phyloP scores from a whole-genome alignment of 2,888 invertebrate genomes.

The Polydrusus pterygomalis region DNA sequence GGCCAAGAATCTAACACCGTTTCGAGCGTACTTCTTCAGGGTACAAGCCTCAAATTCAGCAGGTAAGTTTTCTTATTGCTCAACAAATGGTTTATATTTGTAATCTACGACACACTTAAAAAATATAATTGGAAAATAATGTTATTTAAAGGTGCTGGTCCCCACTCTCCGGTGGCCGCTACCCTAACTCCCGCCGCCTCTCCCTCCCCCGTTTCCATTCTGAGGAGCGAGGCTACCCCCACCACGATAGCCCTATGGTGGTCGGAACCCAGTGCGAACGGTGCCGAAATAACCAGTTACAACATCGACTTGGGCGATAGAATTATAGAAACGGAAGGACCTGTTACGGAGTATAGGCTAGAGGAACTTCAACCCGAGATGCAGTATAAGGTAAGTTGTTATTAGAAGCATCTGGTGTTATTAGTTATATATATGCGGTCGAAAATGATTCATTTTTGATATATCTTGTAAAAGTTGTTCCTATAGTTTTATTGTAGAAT shows the following conservation, averaged over 20 bases:
- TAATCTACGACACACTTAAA: too few species aligned
- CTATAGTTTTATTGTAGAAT: too few species aligned
- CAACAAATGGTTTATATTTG: not conserved
- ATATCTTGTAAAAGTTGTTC: too few species aligned
- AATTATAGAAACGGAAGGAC: conserved; percentile 76
- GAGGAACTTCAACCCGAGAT: conserved; percentile 86
- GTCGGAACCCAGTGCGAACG: conserved; percentile 85
- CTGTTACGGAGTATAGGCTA: conserved; percentile 78
- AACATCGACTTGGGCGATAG: conserved; percentile 82
- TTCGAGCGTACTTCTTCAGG: conserved; percentile 87
- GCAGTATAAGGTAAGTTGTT: conserved; percentile 76
- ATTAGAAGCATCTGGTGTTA: not conserved
- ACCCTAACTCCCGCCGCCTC: conserved; percentile 87
- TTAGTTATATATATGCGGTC: too few species aligned
- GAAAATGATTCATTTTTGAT: too few species aligned
- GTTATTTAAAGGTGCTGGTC: conserved; percentile 75
- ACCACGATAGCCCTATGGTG: conserved; percentile 82
- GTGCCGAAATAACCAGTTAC: conserved; percentile 84
- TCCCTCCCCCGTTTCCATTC: conserved; percentile 79
- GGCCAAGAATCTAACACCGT: conserved; percentile 84
- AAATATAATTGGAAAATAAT: too few species aligned
- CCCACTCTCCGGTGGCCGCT: conserved; percentile 80
- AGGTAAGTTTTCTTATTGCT: conserved; percentile 71
- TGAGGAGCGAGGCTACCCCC: conserved; percentile 80
- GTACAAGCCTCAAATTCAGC: conserved; percentile 88